Conservation (phyloP, 2,888 invertebrate genomes). For the Prosopocoilus inquinatus region DNA sequence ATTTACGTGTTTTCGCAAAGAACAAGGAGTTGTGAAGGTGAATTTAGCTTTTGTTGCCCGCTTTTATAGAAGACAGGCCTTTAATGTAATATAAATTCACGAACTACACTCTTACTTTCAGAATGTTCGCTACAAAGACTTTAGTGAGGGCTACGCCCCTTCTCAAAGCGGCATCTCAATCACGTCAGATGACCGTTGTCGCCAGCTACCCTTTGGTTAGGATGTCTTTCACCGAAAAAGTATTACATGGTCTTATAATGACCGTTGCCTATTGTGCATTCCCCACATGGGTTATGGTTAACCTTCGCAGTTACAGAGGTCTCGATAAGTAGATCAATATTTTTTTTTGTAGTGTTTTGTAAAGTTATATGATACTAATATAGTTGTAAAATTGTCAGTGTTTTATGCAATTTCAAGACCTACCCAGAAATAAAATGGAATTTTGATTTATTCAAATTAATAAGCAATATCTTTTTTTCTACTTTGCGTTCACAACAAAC, state of each 20-base stretch:
- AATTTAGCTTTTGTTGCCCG: too few relatives aligned
- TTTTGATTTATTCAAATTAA: too few relatives aligned
- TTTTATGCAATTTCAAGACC: too few relatives aligned
- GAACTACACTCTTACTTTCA: neutral
- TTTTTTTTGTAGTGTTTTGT: neutral
- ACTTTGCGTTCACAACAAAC: too few relatives aligned
- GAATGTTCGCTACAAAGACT: slow-evolving; percentile 20
- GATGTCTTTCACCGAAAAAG: slow-evolving; percentile 40
- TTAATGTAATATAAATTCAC: neutral
- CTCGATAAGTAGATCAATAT: slow-evolving; percentile 23
- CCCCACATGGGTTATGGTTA: slow-evolving; percentile 44
- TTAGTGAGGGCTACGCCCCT: slow-evolving; percentile 8
- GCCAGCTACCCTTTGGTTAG: slow-evolving; percentile 42
- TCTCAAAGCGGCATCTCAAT: slow-evolving; percentile 1
- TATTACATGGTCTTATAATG: slow-evolving; percentile 39
- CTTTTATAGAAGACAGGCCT: neutral
- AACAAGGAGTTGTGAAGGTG: too few relatives aligned
- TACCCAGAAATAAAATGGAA: too few relatives aligned
- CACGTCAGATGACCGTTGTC: slow-evolving; percentile 30
- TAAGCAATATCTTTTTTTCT: too few relatives aligned
- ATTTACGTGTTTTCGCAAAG: too few relatives aligned
- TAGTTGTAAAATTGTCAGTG: neutral
- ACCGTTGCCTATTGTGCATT: slow-evolving; percentile 27
- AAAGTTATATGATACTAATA: neutral
- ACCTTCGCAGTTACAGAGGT: slow-evolving; percentile 45